Evolutionary conservation across 2,113 vertebrate species (phyloP).

Genomic region (Maccullochella peelii): DNA sequence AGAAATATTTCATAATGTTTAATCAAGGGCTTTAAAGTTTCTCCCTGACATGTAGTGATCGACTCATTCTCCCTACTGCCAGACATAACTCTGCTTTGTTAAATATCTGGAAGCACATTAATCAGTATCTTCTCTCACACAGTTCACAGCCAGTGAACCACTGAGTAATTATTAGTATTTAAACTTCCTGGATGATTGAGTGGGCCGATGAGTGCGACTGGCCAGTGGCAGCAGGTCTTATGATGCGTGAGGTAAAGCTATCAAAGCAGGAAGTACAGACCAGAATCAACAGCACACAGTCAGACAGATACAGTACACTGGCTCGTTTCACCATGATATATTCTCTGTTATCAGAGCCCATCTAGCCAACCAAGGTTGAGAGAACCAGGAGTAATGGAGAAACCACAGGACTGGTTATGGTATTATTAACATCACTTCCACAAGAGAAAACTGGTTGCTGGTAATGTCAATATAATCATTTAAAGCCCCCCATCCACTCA

Average conservation of each 20-base stretch:
- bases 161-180: constrained; percentile 38
- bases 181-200: constrained; percentile 35
- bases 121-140: constrained; percentile 24
- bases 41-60: neutral
- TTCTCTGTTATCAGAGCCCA: neutral
- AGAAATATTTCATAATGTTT: neutral
- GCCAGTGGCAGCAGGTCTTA: constrained; percentile 51
- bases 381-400: neutral
- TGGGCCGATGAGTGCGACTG: constrained; percentile 41
- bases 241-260: constrained; percentile 77
- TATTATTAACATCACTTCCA: neutral
- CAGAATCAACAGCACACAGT: constrained; percentile 67
- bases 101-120: constrained; percentile 2
- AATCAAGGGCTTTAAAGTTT: neutral
- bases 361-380: neutral
- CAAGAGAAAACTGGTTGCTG: neutral
- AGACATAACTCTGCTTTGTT: neutral
- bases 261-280: constrained; percentile 72
- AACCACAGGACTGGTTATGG: neutral
- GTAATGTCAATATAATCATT: neutral
- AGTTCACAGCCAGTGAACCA: constrained; percentile 37
- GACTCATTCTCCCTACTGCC: neutral
- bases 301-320: constrained; percentile 51
- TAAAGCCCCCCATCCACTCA: neutral
- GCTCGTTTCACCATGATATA: constrained; percentile 30